Evolutionary conservation across 2,113 vertebrate genomes (phyloP), one percentile per base, ranked within the genome.

Genomic region (Petromus typicus): DNA sequence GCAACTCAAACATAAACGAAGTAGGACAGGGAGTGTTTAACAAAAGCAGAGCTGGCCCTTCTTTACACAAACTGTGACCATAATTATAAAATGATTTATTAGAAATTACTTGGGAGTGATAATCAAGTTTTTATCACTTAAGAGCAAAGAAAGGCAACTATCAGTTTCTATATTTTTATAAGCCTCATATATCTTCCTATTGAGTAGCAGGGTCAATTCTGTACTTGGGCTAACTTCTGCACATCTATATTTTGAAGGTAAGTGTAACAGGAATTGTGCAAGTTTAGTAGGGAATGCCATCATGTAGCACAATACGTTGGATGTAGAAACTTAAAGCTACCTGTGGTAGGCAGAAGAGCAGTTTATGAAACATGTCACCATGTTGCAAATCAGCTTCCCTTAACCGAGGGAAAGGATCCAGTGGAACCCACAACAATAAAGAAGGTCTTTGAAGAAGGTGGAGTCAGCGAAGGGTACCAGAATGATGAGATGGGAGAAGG

Each of bases 21-120:
- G 40, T 82, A 7, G 90, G 79, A 71, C 34, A 69, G 32, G 27
- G n/a, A 48, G 8, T 82, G 8, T 86, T 82, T 81, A 69, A 59
- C 27, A 69, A 82, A 86, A 93, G 45, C 25, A 82, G 82, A 79
- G 17, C 22, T 51, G 40, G 54, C 63, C 37, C 11, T 88, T 48
- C 63, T 20, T 69, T 92, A 43, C 2, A 63, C 32, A 54, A 85
- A 78, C 34, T 75, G 27, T 43, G 51, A 57, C 64, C 6, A 54
- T n/a, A 61, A 79, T 57, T 93, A 43, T 16, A 91, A 93, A 67
- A 86, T 18, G 90, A 82, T 78, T 92, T 81, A 59, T 66, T 89
- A 48, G 25, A 90, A 88, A n/a, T 32, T 32, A 63, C 86, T 85
- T 27, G 45, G 32, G 5, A 22, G 23, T 13, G 27, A 43, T 73